These are phyloP conservation scores for Coregonus clupeaformis DNA, from an alignment of 2,113 vertebrate species.

Conservation along the genomic window DNA sequence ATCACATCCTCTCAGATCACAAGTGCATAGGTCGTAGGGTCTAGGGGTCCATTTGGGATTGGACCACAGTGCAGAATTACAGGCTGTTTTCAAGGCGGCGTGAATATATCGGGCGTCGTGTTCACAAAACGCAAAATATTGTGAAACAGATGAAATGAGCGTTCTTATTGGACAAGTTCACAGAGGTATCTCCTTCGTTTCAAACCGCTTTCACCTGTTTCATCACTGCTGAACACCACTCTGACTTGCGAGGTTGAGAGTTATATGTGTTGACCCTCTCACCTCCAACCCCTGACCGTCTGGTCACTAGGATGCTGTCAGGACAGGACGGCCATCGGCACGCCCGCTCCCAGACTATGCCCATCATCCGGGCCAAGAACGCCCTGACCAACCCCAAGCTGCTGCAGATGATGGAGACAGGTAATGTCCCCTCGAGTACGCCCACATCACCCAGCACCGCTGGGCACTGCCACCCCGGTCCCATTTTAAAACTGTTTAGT, in stretches of 20 bases:
- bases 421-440: conserved; percentile 29
- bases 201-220: too few relatives aligned
- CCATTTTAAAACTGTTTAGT: too few relatives aligned
- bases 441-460: neutral
- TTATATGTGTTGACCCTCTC: neutral
- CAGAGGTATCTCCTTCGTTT: neutral
- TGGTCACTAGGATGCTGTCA: conserved; percentile 83
- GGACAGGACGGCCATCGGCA: conserved; percentile 89
- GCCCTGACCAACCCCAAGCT: conserved; percentile 94
- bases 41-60: too few relatives aligned
- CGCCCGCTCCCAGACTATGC: conserved; percentile 93
- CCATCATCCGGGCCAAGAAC: conserved; percentile 95
- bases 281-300: conserved; percentile 2
- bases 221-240: too few relatives aligned
- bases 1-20: too few relatives aligned
- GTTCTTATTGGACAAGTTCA: too few relatives aligned
- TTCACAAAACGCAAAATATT: too few relatives aligned
- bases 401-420: conserved; percentile 92
- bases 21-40: too few relatives aligned
- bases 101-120: too few relatives aligned
- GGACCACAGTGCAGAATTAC: too few relatives aligned
- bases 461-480: neutral
- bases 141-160: too few relatives aligned
- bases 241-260: neutral
- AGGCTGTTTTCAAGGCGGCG: neutral